Evolutionary conservation across 2,888 invertebrate genomes (phyloP), one percentile per base, ranked within the genome.

Genomic region (Drosophila anomelani): DNA sequence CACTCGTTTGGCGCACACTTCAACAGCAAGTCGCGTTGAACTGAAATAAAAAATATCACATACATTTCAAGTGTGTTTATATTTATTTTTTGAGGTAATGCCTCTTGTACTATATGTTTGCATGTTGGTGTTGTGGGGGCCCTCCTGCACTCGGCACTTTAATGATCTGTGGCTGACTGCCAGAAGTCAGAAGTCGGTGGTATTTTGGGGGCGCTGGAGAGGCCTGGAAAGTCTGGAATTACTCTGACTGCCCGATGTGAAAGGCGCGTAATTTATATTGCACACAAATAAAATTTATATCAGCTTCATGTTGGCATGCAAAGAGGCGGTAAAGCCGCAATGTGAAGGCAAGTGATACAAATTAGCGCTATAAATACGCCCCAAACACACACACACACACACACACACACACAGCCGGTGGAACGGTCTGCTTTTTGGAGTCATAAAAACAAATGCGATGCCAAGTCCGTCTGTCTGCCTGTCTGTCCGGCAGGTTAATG

Each of bases 241-340:
- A 12, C 20, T 17, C 26, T 38, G 62, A 38, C 17, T 61, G 44
- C 36, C 66, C 29, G 34, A 44, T 46, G 62, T 49, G 62, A 53
- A 62, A 59, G 59, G 71, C 74, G 77, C 64, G 75, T 83, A 75
- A 82, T 83, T 86, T 86, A 84, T 79, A 86, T 79, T 81, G 81
- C 88, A 79, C 72, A 77, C 75, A 80, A 83, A 86, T 88, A 73
- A 81, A 80, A 86, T 86, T 86, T 83, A 88, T 83, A 88, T 86
- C 77, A 63, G 41, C 77, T 85, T 71, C 84, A 88, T 81, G 84
- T 77, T 49, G 79, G 79, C 86, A 88, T 83, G 76, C 81, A 76
- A 61, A 55, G 56, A 36, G 47, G 34, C 64, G 47, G 63, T 43
- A 26, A 44, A 13, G 29, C 51, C 36, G 29, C 34, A 20, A 51